phyloP scores from a whole-genome alignment of 2,113 vertebrate genomes.

The Picathartes gymnocephalus region DNA sequence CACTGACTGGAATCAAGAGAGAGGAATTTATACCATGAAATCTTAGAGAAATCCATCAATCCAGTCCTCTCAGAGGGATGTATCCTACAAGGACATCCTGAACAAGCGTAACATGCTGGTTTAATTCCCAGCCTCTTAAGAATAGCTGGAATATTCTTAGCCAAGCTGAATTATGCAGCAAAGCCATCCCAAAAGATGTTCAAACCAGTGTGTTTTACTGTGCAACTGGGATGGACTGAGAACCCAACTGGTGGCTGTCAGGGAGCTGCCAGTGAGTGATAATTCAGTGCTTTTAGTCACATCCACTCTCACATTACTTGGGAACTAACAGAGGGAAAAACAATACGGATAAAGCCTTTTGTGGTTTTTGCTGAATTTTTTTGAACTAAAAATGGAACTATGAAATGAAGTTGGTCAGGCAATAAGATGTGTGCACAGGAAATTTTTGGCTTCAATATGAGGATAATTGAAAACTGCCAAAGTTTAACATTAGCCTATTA shows the following conservation, averaged over 20 bases:
- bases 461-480: background rate
- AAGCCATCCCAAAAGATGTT: background rate
- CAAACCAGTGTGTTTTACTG: background rate
- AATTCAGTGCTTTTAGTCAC: background rate
- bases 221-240: background rate
- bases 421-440: background rate
- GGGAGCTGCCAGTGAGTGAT: background rate
- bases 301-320: background rate
- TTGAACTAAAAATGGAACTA: background rate
- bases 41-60: background rate
- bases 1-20: background rate
- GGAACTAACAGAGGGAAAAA: background rate
- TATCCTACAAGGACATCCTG: background rate
- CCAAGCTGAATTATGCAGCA: background rate
- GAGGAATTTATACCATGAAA: background rate
- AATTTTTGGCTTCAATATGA: background rate
- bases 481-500: background rate
- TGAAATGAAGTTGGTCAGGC: background rate
- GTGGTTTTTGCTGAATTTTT: background rate
- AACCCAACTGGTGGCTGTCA: background rate
- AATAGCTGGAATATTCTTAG: background rate
- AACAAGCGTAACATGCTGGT: background rate
- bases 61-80: background rate
- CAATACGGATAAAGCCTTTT: background rate
- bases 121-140: background rate